Evolutionary conservation across 92 coral and sea anemone species (phyloP), one percentile per base, ranked within the genome.

Genomic region (Porites lobata): DNA sequence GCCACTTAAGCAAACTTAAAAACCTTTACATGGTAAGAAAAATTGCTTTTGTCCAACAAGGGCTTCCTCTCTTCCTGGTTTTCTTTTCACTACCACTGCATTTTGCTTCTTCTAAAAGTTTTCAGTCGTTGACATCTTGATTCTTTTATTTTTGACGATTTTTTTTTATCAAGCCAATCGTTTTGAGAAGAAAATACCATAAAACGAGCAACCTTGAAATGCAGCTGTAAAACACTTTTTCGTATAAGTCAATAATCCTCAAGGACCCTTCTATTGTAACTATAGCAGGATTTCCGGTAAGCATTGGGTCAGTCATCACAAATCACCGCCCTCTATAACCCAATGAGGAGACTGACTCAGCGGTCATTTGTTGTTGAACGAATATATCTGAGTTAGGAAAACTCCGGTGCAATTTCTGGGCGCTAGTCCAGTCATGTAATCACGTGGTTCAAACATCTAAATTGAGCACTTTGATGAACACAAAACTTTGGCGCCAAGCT

Each of bases 401-500:
- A 68, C 32, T 17, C n/a, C 47, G 0, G 47, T 38, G 47, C 47
- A 38, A 38, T 38, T 38, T 38, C 7, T 38, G 47, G 47, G 47
- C 47, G 47, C 47, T 38, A 38, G 80, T 50, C 52, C 74, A 75
- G 63, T 73, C 87, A 52, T 64, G 61, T 84, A 2, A 10, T 56
- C 47, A 38, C 15, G 14, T 24, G 29, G 71, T 9, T 77, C 22
- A 59, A 77, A 24, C 47, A 18, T 59, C 79, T 61, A 59, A 83
- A 71, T 32, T 71, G 84, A 19, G 18, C 75, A 64, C 21, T 47
- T 65, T 65, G 10, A 59, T 70, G 71, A 56, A 68, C 51, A 66
- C 51, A 50, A 54, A 13, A 61, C 17, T 52, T 73, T 74, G 87
- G 87, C 87, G 81, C 87, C 87, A 84, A 84, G 87, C 81, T 84